phyloP scores from a whole-genome alignment of 37 sponge, comb jelly and placozoan genomes.

The Axinella damicornis region DNA sequence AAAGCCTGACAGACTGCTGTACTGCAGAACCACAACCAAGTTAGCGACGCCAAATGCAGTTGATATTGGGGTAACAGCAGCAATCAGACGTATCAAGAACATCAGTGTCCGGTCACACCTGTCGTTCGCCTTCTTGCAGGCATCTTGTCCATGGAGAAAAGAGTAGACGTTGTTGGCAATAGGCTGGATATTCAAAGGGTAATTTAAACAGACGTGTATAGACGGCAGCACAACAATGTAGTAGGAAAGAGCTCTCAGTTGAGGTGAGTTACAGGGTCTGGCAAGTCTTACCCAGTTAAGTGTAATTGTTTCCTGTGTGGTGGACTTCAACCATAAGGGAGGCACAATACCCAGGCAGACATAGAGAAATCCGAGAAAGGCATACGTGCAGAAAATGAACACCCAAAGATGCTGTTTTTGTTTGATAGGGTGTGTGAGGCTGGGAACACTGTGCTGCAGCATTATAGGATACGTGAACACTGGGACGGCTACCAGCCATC shows the following conservation, averaged over 20 bases:
- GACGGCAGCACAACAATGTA: conserved; percentile 88
- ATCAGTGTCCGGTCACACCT: conserved; percentile 19
- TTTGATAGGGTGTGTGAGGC: conserved; percentile 62
- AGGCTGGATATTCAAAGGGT: conserved; percentile 72
- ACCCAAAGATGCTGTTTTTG: conserved; percentile 49
- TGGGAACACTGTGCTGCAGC: conserved; percentile 71
- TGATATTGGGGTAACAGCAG: conserved; percentile 68
- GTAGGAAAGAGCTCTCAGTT: conserved; percentile 74
- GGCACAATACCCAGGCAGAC: conserved; percentile 64
- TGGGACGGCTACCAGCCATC: conserved; percentile 75
- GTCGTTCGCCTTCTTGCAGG: conserved; percentile 12
- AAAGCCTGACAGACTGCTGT: conserved; percentile 86
- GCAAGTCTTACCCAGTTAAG: conserved; percentile 73
- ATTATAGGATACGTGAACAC: conserved; percentile 71
- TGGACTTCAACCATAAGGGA: conserved; percentile 54
- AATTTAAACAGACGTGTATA: conserved; percentile 85
- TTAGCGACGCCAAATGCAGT: conserved; percentile 81
- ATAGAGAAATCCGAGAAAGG: conserved; percentile 36
- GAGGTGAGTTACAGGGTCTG: background rate
- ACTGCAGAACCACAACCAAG: conserved; percentile 81
- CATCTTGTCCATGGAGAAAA: conserved; percentile 58
- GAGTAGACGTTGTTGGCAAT: conserved; percentile 80
- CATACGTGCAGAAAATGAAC: conserved; percentile 45
- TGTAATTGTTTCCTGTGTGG: conserved; percentile 65
- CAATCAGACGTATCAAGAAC: conserved; percentile 42